Evolutionary conservation across 1,140 invertebrate species (phyloP), one percentile per base, ranked within the genome.

Genomic region (Chironomus tepperi): DNA sequence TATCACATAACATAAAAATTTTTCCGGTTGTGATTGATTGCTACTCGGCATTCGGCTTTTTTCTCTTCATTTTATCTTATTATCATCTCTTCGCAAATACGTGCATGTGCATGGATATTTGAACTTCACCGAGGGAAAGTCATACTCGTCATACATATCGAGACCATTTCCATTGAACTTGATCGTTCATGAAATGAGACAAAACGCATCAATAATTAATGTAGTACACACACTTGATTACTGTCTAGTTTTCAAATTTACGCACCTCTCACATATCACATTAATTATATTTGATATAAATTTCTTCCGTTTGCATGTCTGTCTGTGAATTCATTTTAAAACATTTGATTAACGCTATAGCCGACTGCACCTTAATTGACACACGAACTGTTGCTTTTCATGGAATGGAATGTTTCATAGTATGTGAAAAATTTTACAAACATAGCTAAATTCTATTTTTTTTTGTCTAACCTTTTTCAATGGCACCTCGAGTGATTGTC

Each of bases 21-120:
- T 57, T 57, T 57, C 47, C 47, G 47, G 47, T 57, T 57, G 47
- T 57, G 47, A 57, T 57, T 57, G 47, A 57, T 57, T n/a, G 47
- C 9, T 15, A 57, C 12, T n/a, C 47, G 47, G 3, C 24, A 34
- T 34, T 34, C 24, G 24, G 24, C 24, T 34, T 34, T 34, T 34
- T 34, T 34, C 24, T 34, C n/a, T n/a, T n/a, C 24, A 34, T 34
- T 34, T 34, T 34, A 34, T 34, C 24, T 57, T 57, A 57, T 57
- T 15, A 57, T 57, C 12, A 57, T 15, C 47, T n/a, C 24, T 34
- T 2, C 24, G 24, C 24, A 5, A 34, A 34, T 34, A 34, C 24
- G 24, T 34, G 24, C 24, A 34, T 34, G 12, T 57, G n/a, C 12
- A 57, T 57, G 12, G n/a, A 57, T 57, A 15, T 15, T n/a, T 57